These are phyloP conservation scores for Macrotus californicus DNA, from an alignment of 2,113 vertebrate genomes.

Conservation along the genomic window DNA sequence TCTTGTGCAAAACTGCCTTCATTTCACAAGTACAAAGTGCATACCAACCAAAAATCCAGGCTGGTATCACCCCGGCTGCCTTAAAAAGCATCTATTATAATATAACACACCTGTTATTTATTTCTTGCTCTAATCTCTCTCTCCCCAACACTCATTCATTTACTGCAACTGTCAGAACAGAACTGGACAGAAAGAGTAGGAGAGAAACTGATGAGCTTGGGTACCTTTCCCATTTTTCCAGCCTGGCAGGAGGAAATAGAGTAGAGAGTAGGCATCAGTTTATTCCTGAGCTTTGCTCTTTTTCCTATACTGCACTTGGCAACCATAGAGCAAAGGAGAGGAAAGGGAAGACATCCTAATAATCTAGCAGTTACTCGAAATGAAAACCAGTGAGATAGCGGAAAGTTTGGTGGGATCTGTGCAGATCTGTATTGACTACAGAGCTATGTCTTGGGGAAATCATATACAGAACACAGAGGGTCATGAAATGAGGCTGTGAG, in stretches of 20 bases:
- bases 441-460: neutral
- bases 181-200: neutral
- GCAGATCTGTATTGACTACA: too few relatives aligned
- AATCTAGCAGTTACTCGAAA: rapidly evolving
- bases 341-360: neutral
- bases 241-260: neutral
- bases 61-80: too few relatives aligned
- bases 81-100: neutral
- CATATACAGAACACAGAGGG: neutral
- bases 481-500: neutral
- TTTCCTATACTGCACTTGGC: neutral
- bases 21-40: neutral
- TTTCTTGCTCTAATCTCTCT: neutral
- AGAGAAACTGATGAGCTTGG: neutral
- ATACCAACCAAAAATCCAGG: neutral
- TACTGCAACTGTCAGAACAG: neutral
- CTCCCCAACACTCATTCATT: neutral
- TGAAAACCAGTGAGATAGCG: neutral
- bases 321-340: neutral
- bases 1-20: neutral
- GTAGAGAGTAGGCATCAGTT: neutral
- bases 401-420: neutral
- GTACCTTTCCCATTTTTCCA: neutral
- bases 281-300: neutral
- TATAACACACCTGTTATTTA: neutral